phyloP scores from a whole-genome alignment of 1,140 invertebrate genomes.

The Anthonomus grandis region DNA sequence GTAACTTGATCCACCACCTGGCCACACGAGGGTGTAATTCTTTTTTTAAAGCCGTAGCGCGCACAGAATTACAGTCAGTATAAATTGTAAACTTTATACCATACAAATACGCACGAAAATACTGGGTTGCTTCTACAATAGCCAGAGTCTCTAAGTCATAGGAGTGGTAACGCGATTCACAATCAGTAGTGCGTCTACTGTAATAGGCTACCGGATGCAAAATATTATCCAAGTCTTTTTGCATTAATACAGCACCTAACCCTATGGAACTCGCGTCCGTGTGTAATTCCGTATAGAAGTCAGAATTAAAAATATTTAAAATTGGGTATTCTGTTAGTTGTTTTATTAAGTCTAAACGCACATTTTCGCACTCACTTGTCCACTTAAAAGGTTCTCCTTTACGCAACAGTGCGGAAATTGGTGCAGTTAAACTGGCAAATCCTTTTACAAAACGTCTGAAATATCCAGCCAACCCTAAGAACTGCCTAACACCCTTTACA shows the following conservation, averaged over 20 bases:
- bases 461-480: slow-evolving; percentile 38
- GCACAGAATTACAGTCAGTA: slow-evolving; percentile 1
- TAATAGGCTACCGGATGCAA: not conserved
- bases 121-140: not conserved
- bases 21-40: not conserved
- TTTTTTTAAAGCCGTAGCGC: not conserved
- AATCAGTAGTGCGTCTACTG: too few relatives aligned
- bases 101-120: not conserved
- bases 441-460: slow-evolving; percentile 39
- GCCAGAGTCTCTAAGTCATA: too few relatives aligned
- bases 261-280: slow-evolving; percentile 5
- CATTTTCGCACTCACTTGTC: not conserved
- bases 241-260: not conserved
- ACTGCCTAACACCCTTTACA: slow-evolving; percentile 39
- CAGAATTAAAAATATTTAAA: too few relatives aligned
- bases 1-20: not conserved
- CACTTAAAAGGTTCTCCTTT: slow-evolving; percentile 1
- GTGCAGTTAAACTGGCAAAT: slow-evolving; percentile 38
- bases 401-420: slow-evolving; percentile 6
- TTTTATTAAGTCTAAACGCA: slow-evolving; percentile 8
- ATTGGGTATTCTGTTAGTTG: not conserved
- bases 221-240: not conserved
- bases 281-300: not conserved
- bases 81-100: slow-evolving; percentile 4
- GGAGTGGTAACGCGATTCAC: too few relatives aligned